Percentiles rank a stretch among this genome's conserved stretches.
Conservation (phyloP, 2,888 invertebrate genomes). For the Rhingia rostrata region DNA sequence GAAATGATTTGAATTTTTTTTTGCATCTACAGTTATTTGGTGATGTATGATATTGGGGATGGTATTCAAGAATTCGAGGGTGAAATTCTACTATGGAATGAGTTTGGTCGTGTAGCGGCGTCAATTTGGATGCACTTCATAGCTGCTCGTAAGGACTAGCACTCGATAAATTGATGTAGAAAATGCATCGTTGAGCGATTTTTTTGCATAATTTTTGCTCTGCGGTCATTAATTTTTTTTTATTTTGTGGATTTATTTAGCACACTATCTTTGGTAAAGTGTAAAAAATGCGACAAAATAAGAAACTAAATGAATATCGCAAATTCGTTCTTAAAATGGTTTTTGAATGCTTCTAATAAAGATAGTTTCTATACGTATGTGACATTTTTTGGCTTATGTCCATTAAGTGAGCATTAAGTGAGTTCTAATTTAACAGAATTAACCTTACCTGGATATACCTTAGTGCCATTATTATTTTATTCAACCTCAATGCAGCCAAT, state of each 20-base stretch:
- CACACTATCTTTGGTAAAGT: neutral
- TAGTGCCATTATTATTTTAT: too few species aligned
- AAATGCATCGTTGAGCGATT: slow-evolving; percentile 4
- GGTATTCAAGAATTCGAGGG: slow-evolving; percentile 35
- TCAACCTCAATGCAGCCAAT: too few species aligned
- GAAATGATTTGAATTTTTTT: slow-evolving; percentile 15
- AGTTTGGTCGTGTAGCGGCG: neutral
- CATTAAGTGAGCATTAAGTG: too few species aligned
- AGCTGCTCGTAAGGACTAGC: slow-evolving; percentile 17
- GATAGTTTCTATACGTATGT: too few species aligned
- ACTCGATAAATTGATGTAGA: slow-evolving; percentile 19
- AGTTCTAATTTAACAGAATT: too few species aligned
- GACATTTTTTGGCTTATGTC: too few species aligned
- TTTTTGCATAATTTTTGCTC: neutral
- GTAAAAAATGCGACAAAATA: neutral
- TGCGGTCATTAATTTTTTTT: slow-evolving; percentile 37
- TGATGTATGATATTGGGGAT: neutral
- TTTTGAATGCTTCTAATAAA: too few species aligned
- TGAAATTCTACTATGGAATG: slow-evolving; percentile 35
- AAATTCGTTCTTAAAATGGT: too few species aligned
- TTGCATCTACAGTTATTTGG: slow-evolving; percentile 16
- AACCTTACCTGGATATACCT: too few species aligned
- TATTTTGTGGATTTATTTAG: neutral
- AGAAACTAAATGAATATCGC: too few species aligned
- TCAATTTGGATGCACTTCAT: slow-evolving; percentile 3